phyloP scores from a whole-genome alignment of 2,888 invertebrate genomes.

The Cotesia congregata region DNA sequence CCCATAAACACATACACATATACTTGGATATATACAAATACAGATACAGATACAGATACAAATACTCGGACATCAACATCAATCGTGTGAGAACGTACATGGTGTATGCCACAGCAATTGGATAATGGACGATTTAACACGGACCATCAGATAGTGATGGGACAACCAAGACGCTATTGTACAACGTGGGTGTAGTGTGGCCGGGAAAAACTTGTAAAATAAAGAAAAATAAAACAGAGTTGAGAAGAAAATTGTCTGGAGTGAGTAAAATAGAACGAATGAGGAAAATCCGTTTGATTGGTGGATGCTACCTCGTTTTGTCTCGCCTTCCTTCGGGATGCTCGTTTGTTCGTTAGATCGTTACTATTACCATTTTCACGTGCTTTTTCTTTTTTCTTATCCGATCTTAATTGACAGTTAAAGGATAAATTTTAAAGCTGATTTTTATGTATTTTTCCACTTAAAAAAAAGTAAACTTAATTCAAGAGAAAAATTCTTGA shows the following conservation, averaged over 20 bases:
- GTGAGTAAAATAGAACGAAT: background rate
- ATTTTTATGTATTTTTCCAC: too few species aligned
- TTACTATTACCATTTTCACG: constrained; percentile 14
- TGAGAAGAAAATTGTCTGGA: constrained; percentile 33
- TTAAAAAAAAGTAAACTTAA: too few species aligned
- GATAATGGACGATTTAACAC: constrained; percentile 64
- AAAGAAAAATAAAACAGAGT: constrained; percentile 33
- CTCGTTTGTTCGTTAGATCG: background rate
- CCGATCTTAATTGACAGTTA: too few species aligned
- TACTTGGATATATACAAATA: background rate
- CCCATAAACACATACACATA: constrained; percentile 11
- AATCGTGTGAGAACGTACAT: constrained; percentile 33
- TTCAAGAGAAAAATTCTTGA: too few species aligned
- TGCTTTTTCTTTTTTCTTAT: background rate
- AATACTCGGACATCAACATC: constrained; percentile 26
- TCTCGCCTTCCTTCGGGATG: background rate
- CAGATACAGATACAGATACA: background rate
- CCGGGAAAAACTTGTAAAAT: constrained; percentile 24
- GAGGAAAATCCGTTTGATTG: background rate
- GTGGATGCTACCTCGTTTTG: background rate
- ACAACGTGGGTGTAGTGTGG: constrained; percentile 30
- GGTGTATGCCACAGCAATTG: constrained; percentile 51
- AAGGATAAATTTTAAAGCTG: too few species aligned
- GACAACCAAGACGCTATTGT: constrained; percentile 29
- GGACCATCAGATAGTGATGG: constrained; percentile 55